phyloP scores from a whole-genome alignment of 1,140 invertebrate genomes.

The Platyura marginata region DNA sequence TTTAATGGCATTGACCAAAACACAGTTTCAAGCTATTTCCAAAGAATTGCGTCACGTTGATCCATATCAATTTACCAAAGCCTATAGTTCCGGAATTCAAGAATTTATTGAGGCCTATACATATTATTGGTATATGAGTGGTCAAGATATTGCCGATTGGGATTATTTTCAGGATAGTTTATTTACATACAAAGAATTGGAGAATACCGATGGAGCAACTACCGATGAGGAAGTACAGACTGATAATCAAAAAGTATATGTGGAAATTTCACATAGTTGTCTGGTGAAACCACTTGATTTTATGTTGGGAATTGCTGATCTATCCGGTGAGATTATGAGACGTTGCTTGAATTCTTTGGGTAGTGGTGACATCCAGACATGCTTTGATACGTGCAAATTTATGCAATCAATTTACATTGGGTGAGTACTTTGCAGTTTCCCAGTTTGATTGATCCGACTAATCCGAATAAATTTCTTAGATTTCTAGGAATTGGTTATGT shows the following conservation, averaged over 20 bases:
- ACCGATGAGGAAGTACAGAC: constrained; percentile 4
- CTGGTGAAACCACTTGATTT: constrained; percentile 19
- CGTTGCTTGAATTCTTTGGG: constrained; percentile 69
- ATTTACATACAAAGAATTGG: constrained; percentile 12
- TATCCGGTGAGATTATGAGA: constrained; percentile 81
- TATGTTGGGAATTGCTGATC: constrained; percentile 67
- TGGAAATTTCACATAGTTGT: constrained; percentile 11
- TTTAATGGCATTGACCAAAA: constrained; percentile 36
- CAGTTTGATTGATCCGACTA: neutral
- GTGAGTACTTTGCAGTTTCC: constrained; percentile 5
- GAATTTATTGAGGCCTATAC: constrained; percentile 76
- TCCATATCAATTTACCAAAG: constrained; percentile 50
- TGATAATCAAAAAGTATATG: constrained; percentile 13
- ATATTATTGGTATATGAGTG: constrained; percentile 46
- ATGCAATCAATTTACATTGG: constrained; percentile 53
- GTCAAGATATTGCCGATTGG: constrained; percentile 16
- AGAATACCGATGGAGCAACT: constrained; percentile 1
- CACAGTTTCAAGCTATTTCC: constrained; percentile 46
- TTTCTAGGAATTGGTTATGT: no score
- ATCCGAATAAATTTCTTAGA: no score
- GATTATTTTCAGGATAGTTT: constrained; percentile 14
- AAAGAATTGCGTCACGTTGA: constrained; percentile 50
- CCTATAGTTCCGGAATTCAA: constrained; percentile 62
- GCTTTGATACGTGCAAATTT: constrained; percentile 51
- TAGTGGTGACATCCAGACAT: constrained; percentile 53